Percentiles rank a stretch among this genome's conserved stretches.
phyloP scores from a whole-genome alignment of 2,113 vertebrate species.

The Syrmaticus mikado region DNA sequence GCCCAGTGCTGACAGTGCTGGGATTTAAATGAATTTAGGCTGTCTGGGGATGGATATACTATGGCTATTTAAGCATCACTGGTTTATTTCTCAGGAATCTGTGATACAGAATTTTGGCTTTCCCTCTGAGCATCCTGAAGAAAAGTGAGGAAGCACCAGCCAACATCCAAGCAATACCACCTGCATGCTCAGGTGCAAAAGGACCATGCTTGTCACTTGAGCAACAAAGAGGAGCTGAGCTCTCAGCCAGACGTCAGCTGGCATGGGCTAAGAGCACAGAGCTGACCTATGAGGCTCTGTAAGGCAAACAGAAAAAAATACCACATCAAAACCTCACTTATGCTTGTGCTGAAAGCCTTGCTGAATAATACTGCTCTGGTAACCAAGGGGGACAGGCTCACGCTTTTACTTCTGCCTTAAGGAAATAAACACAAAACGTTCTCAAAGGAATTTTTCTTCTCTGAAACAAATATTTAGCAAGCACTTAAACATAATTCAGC shows the following conservation, averaged over 20 bases:
- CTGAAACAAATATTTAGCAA: background rate
- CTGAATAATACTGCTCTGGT: background rate
- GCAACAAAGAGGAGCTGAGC: background rate
- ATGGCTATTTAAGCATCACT: background rate
- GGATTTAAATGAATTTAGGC: accelerated
- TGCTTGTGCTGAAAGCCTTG: background rate
- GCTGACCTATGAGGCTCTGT: background rate
- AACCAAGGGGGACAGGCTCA: background rate
- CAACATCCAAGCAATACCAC: background rate
- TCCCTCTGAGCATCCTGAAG: background rate
- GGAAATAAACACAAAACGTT: background rate
- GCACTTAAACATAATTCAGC: background rate
- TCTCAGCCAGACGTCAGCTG: background rate
- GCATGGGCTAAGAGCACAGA: accelerated
- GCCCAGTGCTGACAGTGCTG: background rate
- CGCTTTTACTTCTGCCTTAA: background rate
- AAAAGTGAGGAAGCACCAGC: background rate
- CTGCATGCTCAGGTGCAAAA: background rate
- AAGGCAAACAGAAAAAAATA: background rate
- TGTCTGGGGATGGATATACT: background rate
- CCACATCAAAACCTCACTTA: background rate
- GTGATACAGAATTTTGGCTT: background rate
- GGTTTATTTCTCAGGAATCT: background rate
- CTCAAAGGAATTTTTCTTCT: background rate
- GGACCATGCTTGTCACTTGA: background rate